These are phyloP conservation scores for Romanomermis culicivorax DNA, from an alignment of 2,888 invertebrate species.

Conservation along the genomic window DNA sequence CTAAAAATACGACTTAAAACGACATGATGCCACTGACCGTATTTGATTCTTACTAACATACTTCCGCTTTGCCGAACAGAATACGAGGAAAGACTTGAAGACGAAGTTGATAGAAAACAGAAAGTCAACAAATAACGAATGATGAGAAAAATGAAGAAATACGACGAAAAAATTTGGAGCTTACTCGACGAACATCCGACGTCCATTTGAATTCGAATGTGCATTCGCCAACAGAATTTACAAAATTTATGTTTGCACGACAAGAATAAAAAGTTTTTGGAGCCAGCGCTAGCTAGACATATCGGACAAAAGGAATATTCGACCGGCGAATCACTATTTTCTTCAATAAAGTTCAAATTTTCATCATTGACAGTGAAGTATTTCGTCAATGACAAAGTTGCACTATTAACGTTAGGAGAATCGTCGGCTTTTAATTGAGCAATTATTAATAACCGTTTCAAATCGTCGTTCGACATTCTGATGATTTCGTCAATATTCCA, in stretches of 20 bases:
- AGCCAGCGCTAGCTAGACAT: conserved; percentile 46
- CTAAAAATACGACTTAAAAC: no score
- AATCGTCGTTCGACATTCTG: conserved; percentile 51
- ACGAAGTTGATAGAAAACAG: no score
- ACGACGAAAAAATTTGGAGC: background rate
- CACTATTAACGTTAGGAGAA: background rate
- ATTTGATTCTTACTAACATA: no score
- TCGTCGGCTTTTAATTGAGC: conserved; percentile 27
- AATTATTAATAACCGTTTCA: conserved; percentile 31
- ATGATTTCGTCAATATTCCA: conserved; percentile 67
- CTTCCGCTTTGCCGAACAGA: background rate
- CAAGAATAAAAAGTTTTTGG: conserved; percentile 53
- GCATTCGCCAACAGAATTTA: conserved; percentile 81
- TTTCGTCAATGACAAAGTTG: conserved; percentile 1
- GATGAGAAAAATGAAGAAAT: no score
- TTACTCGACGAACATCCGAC: conserved; percentile 44
- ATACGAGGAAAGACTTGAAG: background rate
- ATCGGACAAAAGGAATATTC: conserved; percentile 51
- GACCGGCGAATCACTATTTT: conserved; percentile 10
- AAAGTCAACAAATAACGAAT: no score
- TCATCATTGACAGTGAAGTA: no score
- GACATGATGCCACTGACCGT: no score
- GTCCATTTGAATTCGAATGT: conserved; percentile 83
- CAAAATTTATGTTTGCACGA: conserved; percentile 83
- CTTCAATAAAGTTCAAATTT: conserved; percentile 11